phyloP scores from a whole-genome alignment of 2,888 invertebrate genomes.

The Orthosia cruda region DNA sequence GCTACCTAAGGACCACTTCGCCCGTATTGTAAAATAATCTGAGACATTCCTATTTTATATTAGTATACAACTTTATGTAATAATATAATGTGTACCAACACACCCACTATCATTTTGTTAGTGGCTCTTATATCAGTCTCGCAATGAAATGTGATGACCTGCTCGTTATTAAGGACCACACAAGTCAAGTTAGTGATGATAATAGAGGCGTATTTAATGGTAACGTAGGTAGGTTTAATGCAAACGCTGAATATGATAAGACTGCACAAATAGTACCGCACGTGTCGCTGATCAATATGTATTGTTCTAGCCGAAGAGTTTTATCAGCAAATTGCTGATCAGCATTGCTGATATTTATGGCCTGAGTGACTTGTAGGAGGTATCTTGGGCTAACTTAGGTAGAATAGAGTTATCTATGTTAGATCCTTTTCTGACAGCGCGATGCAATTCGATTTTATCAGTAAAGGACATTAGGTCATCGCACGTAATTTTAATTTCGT shows the following conservation, averaged over 20 bases:
- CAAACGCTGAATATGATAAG: slow-evolving; percentile 1
- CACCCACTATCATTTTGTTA: slow-evolving; percentile 5
- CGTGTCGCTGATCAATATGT: not conserved
- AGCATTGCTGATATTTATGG: not conserved
- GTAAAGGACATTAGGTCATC: too few species aligned
- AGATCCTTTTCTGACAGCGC: too few species aligned
- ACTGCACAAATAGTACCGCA: not conserved
- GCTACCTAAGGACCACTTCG: not conserved
- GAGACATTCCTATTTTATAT: not conserved
- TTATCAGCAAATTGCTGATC: not conserved
- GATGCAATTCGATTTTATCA: too few species aligned
- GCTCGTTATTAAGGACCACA: slow-evolving; percentile 36
- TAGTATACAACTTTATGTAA: not conserved
- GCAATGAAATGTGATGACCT: slow-evolving; percentile 37
- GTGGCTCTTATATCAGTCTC: slow-evolving; percentile 16
- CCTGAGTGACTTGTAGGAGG: too few species aligned
- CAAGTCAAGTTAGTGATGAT: slow-evolving; percentile 4
- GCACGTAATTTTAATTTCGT: too few species aligned
- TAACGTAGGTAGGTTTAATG: not conserved
- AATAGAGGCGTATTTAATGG: not conserved
- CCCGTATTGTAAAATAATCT: slow-evolving; percentile 25
- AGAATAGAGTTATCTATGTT: too few species aligned
- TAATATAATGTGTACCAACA: not conserved
- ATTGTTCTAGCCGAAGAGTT: not conserved
- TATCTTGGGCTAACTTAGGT: too few species aligned